These are phyloP conservation scores for Hippocampus abdominalis DNA, from an alignment of 2,113 vertebrate species.

Conservation along the genomic window DNA sequence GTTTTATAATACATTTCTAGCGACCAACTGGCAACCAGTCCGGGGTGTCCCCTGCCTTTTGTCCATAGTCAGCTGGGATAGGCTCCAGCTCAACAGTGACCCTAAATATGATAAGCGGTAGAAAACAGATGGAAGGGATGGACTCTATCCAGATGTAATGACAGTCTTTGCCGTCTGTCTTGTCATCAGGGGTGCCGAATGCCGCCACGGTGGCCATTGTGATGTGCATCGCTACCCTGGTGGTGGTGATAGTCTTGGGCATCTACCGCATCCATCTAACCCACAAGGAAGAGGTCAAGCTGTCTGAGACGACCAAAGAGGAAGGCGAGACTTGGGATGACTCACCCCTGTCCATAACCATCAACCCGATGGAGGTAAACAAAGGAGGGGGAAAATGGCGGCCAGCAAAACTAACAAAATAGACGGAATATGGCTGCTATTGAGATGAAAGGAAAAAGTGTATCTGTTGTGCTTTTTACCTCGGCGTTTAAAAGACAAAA, in stretches of 20 bases:
- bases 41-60: background rate
- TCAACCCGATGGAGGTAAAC: slow-evolving; percentile 95
- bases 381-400: background rate
- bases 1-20: background rate
- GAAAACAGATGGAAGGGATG: background rate
- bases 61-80: background rate
- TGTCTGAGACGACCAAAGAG: slow-evolving; percentile 73
- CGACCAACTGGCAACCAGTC: too few species aligned
- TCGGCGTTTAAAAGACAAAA: background rate
- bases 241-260: slow-evolving; percentile 83
- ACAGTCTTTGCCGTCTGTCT: background rate
- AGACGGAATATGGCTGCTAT: background rate
- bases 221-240: slow-evolving; percentile 82
- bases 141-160: background rate
- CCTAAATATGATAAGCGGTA: background rate
- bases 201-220: slow-evolving; percentile 82
- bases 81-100: background rate
- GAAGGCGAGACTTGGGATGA: slow-evolving; percentile 84
- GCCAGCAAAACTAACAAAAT: too few species aligned
- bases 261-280: slow-evolving; percentile 81
- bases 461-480: background rate
- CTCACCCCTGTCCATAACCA: slow-evolving; percentile 87
- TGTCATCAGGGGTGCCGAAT: slow-evolving; percentile 78
- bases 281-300: slow-evolving; percentile 75
- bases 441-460: background rate